These are phyloP conservation scores for Pyrgus malvae DNA, from an alignment of 2,888 invertebrate species.

Conservation along the genomic window DNA sequence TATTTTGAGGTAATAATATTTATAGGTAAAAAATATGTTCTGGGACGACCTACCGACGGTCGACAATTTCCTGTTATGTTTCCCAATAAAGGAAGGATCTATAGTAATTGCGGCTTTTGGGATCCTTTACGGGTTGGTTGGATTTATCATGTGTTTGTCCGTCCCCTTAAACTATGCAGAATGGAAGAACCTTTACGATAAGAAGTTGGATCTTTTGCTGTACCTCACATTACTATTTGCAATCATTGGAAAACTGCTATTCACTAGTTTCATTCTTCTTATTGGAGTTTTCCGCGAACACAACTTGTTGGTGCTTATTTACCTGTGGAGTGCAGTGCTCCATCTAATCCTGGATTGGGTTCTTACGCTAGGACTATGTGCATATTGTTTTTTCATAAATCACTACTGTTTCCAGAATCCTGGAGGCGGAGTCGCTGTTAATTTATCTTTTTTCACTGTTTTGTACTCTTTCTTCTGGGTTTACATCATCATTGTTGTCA, in stretches of 20 bases:
- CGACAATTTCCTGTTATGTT: slow-evolving; percentile 39
- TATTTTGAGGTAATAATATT: too few relatives aligned
- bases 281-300: slow-evolving; percentile 35
- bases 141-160: slow-evolving; percentile 38
- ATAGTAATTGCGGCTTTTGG: slow-evolving; percentile 39
- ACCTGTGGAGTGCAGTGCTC: slow-evolving; percentile 39
- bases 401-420: slow-evolving; percentile 40
- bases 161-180: slow-evolving; percentile 37
- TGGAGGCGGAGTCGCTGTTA: slow-evolving; percentile 35
- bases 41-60: slow-evolving; percentile 31
- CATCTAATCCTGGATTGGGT: slow-evolving; percentile 42
- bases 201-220: slow-evolving; percentile 40
- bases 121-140: slow-evolving; percentile 42
- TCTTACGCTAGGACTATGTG: slow-evolving; percentile 31
- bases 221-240: slow-evolving; percentile 37
- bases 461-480: slow-evolving; percentile 41
- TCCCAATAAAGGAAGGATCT: slow-evolving; percentile 41
- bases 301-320: slow-evolving; percentile 36
- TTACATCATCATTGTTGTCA: slow-evolving; percentile 40
- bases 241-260: slow-evolving; percentile 34
- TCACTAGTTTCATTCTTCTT: slow-evolving; percentile 40
- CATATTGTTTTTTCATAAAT: slow-evolving; percentile 40
- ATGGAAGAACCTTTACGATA: slow-evolving; percentile 40
- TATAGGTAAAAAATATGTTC: not conserved
- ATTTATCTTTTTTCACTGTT: slow-evolving; percentile 30